These are phyloP conservation scores for Zapus hudsonius DNA, from an alignment of 2,113 vertebrate species.

Conservation along the genomic window DNA sequence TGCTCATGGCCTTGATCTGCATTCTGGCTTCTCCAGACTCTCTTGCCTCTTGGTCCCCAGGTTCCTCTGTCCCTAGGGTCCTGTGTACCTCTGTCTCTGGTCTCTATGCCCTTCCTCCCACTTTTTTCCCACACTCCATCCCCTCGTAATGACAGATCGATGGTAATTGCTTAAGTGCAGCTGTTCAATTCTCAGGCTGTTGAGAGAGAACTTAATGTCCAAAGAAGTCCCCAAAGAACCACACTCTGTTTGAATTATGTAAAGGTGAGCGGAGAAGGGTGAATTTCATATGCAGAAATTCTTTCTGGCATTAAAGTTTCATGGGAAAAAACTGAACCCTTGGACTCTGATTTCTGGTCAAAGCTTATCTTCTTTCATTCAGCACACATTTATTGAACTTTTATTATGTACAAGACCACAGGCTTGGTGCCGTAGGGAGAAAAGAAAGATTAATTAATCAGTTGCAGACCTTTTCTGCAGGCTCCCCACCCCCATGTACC, in stretches of 20 bases:
- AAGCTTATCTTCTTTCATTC: constrained; percentile 69
- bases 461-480: neutral
- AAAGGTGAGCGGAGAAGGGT: constrained; percentile 65
- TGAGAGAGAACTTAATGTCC: constrained; percentile 75
- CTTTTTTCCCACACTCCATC: neutral
- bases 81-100: neutral
- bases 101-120: neutral
- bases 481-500: neutral
- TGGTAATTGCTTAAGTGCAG: constrained; percentile 72
- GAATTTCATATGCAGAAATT: constrained; percentile 76
- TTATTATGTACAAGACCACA: constrained; percentile 59
- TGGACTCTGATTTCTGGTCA: constrained; percentile 63
- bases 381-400: constrained; percentile 55
- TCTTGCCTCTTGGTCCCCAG: neutral
- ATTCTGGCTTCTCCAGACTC: rapidly evolving
- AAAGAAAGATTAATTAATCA: constrained; percentile 50
- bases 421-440: neutral
- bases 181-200: constrained; percentile 70
- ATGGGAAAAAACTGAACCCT: constrained; percentile 65
- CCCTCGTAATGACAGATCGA: constrained; percentile 59
- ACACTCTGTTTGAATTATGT: constrained; percentile 73
- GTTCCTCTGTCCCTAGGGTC: neutral
- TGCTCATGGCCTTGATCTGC: neutral
- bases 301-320: constrained; percentile 77
- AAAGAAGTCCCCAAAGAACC: constrained; percentile 71